Evolutionary conservation across 2,888 invertebrate species (phyloP).

Genomic region (Dynastes grantii): DNA sequence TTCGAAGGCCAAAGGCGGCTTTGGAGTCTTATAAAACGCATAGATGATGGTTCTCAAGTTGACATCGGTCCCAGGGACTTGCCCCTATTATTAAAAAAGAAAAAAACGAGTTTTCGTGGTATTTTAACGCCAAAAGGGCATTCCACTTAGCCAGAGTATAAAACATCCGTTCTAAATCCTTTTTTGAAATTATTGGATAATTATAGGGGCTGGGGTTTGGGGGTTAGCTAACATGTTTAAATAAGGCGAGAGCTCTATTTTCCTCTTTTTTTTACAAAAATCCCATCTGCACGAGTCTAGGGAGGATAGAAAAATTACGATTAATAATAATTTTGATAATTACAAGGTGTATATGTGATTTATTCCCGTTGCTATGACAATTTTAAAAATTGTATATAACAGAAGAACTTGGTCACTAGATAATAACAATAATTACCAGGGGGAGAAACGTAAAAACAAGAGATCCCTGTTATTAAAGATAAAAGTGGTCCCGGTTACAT

Average conservation of each 20-base stretch:
- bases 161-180: conserved; percentile 40
- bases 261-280: neutral
- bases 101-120: conserved; percentile 52
- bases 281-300: neutral
- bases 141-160: conserved; percentile 52
- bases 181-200: conserved; percentile 43
- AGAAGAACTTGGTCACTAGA: conserved; percentile 50
- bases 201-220: conserved; percentile 39
- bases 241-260: no score
- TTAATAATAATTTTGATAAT: conserved; percentile 30
- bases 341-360: neutral
- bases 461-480: conserved; percentile 65
- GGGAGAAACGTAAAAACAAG: conserved; percentile 63
- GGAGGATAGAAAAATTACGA: neutral
- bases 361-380: conserved; percentile 16
- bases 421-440: conserved; percentile 66
- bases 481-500: conserved; percentile 64
- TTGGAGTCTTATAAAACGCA: neutral
- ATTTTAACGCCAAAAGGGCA: conserved; percentile 52
- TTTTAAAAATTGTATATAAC: neutral
- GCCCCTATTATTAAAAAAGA: conserved; percentile 55
- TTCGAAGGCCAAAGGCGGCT: conserved; percentile 8
- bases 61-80: conserved; percentile 53
- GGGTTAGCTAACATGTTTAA: neutral
- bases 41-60: conserved; percentile 37